phyloP scores from a whole-genome alignment of 2,113 vertebrate species.

The Xenopus tropicalis region UCB_Xtro_10.0 CM004444.2:72932001-72932500 shows the following conservation, averaged over 20 bases:
- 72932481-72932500: no score
- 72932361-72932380: no score
- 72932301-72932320: background rate
- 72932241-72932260: conserved; percentile 49
- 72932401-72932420: no score
- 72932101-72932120: conserved; percentile 66
- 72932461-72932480: no score
- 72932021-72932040: background rate
- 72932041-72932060: conserved; percentile 4
- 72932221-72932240: conserved; percentile 50
- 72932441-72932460: no score
- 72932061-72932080: background rate
- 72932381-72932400: no score
- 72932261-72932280: conserved; percentile 60
- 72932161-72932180: conserved; percentile 56
- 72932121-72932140: conserved; percentile 73
- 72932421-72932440: no score
- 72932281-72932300: conserved; percentile 73
- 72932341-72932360: no score
- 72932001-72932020: conserved; percentile 9
- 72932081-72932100: background rate
- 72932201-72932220: conserved; percentile 49
- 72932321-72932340: no score
- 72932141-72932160: conserved; percentile 63
- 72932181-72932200: conserved; percentile 54